Evolutionary conservation across 2,888 invertebrate genomes (phyloP), one percentile per base, ranked within the genome.

Genomic region (Parasteatoda lunata): DNA sequence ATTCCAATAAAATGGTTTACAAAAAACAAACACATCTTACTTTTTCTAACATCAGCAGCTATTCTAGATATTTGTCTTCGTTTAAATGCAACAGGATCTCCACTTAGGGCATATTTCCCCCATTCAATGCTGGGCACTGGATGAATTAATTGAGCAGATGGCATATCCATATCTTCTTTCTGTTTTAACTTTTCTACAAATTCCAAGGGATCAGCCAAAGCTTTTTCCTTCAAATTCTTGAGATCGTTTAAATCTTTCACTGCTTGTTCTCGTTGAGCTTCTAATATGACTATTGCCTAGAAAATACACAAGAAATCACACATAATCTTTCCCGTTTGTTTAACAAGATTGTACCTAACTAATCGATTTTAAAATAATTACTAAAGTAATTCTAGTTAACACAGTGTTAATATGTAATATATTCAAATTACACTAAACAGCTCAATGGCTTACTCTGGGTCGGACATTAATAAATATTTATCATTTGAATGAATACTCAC

Each of bases 131-230:
- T 80, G 1, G 92, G 92, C 51, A 93, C 91, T 84, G 93, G 93
- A 0, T 93, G 92, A 68, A 95, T 91, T 84, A 92, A 92, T 90
- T 93, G 93, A n/a, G 93, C 93, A 45, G 93, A 92, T 1, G 97
- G 96, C 88, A 96, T 93, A 84, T 94, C 94, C 3, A 95, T 91
- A 80, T 93, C 91, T 89, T 94, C 94, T 15, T 95, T 95, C 85
- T 93, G 93, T 91, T 95, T 94, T 80, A 97, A 92, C 90, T 95
- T 94, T 47, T 95, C 93, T 9, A 97, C 93, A 92, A 96, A 95
- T 4, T 92, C 91, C 77, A 95, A 92, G 0, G 97, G 97, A 91
- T 97, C 94, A 54, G 94, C 93, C 82, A 96, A 90, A 2, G 96
- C 96, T 89, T 94, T 93, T 82, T 94, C 94, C 90, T 95, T 94